Conservation (phyloP, 2,113 vertebrate genomes). For the Cynocephalus volans region DNA sequence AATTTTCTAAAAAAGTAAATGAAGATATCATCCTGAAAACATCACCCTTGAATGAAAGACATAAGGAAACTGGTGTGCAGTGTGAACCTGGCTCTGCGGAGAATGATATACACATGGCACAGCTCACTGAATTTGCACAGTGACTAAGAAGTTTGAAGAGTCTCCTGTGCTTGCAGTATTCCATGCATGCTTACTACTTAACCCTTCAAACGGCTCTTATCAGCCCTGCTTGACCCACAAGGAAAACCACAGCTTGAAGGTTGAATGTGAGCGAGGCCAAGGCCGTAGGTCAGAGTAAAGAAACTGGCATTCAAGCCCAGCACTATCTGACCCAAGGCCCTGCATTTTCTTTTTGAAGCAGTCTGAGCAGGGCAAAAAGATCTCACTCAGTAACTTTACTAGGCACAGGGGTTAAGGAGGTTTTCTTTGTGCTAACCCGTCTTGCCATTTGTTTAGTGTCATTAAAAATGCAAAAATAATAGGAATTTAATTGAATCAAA, state of each 20-base stretch:
- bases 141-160: not conserved
- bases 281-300: too few species aligned
- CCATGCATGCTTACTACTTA: not conserved
- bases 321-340: too few species aligned
- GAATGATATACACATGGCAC: rapidly evolving
- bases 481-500: not conserved
- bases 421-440: not conserved
- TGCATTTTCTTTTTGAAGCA: not conserved
- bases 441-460: not conserved
- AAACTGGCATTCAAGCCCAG: rapidly evolving
- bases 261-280: not conserved
- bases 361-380: not conserved
- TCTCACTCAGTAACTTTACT: not conserved
- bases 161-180: rapidly evolving
- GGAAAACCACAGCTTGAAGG: not conserved
- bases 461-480: constrained; percentile 31
- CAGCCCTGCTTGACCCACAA: rapidly evolving
- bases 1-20: not conserved
- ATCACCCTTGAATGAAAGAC: not conserved
- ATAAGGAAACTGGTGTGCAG: too few species aligned
- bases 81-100: not conserved
- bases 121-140: rapidly evolving
- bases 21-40: not conserved
- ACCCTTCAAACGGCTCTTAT: not conserved
- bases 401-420: not conserved